Percentiles rank a stretch among this genome's conserved stretches.
Conservation (phyloP, 2,113 vertebrate genomes). For the Scortum barcoo region DNA sequence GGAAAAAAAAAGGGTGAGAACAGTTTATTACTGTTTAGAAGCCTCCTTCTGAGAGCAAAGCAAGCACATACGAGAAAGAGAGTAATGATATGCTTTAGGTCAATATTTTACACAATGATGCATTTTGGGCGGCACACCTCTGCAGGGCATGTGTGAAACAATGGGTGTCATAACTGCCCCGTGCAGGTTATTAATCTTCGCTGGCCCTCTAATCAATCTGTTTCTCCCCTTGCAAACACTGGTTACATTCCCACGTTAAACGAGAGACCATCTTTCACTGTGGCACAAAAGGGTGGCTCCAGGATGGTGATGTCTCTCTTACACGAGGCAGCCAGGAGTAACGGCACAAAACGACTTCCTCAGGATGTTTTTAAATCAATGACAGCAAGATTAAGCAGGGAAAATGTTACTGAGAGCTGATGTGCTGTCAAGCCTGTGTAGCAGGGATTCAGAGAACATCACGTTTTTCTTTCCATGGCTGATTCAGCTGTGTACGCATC, state of each 20-base stretch:
- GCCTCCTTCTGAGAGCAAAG: constrained; percentile 54
- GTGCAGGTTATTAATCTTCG: constrained; percentile 91
- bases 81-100: constrained; percentile 94
- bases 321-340: constrained; percentile 68
- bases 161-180: constrained; percentile 92
- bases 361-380: constrained; percentile 75
- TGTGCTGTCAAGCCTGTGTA: constrained; percentile 10
- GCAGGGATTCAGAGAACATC: constrained; percentile 28
- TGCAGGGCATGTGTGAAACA: constrained; percentile 90
- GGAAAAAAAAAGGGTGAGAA: constrained; percentile 14
- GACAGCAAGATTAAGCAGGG: constrained; percentile 50
- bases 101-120: constrained; percentile 96
- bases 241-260: constrained; percentile 87
- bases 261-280: constrained; percentile 85
- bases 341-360: constrained; percentile 73
- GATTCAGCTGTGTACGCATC: constrained; percentile 33
- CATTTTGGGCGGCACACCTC: constrained; percentile 92
- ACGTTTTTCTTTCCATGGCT: constrained; percentile 37
- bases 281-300: constrained; percentile 79
- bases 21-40: constrained; percentile 67
- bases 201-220: constrained; percentile 90
- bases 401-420: constrained; percentile 34
- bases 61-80: constrained; percentile 69
- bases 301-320: constrained; percentile 82
- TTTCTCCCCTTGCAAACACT: constrained; percentile 85